Base-by-base conservation (phyloP, 2,797 vertebrate species). In the Acanthornis magna region DNA sequence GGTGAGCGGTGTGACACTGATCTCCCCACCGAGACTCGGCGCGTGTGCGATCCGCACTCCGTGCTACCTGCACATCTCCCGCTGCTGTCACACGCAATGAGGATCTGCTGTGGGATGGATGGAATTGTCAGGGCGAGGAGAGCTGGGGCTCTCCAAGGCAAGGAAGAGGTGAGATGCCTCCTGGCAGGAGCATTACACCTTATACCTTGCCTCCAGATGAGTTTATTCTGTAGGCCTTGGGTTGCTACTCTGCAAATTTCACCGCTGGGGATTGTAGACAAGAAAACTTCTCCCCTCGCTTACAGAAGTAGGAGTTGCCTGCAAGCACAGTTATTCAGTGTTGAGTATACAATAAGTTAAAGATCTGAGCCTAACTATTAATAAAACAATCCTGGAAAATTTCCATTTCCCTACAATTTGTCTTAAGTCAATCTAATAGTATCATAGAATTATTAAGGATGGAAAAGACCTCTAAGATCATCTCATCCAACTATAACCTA, bases 41-140 rank as follows among this genome's bases (percentile, higher is more conserved):
- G 0, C 0, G 0, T 0, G 0, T 21, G 32, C 0, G 1, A 62
- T 38, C 53, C 2, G 0, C 0, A 2, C 19, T 38, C 72, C 16
- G 43, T 1, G 4, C 8, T 54, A 63, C 36, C 66, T 9, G 18
- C 53, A 17, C 16, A 1, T 53, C 51, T 25, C 53, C 65, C 0
- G 0, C 5, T 13, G 73, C 80, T 82, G 50, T 75, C 87, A 68
- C 32, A 82, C 2, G 0, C 0, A 0, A 13, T 71, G 29, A 74
- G 34, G n/a, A 60, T 23, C 45, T 51, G 32, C 32, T 3, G 0
- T 2, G 13, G 63, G 19, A 87, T 3, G 45, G 57, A 20, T 4
- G 1, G 10, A 50, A 40, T n/a, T 4, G 2, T 25, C 42, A 57
- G 45, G 74, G 29, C 0, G 0, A 79, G 50, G 47, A 84, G 67